Evolutionary conservation across 2,113 vertebrate species (phyloP).

Genomic region (Alexandromys fortis): DNA sequence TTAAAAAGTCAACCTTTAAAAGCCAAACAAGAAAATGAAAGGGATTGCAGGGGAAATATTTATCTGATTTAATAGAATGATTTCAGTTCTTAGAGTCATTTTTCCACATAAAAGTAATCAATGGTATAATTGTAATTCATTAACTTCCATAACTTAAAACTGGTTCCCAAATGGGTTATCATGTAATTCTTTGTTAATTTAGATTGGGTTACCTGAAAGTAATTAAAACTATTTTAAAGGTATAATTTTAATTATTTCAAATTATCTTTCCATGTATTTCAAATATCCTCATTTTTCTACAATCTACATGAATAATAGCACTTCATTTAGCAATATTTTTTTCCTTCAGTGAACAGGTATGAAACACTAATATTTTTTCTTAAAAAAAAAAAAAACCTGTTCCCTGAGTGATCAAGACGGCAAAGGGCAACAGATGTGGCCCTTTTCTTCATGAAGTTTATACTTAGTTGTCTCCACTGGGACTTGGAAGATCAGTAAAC

Average conservation of each 20-base stretch:
- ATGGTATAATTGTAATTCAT: slow-evolving; percentile 56
- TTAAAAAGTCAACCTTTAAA: slow-evolving; percentile 44
- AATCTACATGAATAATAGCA: background rate
- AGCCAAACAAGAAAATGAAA: slow-evolving; percentile 42
- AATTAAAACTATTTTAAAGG: slow-evolving; percentile 46
- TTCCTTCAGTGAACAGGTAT: background rate
- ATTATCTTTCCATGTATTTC: slow-evolving; percentile 20
- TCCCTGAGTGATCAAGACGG: background rate
- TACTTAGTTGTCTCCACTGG: background rate
- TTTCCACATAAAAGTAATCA: slow-evolving; percentile 65
- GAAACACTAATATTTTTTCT: background rate
- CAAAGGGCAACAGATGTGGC: background rate
- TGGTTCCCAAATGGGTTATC: background rate
- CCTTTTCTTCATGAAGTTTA: background rate
- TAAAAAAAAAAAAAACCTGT: background rate
- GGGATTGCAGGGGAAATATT: slow-evolving; percentile 24
- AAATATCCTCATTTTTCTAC: background rate
- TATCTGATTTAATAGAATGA: slow-evolving; percentile 61
- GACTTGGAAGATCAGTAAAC: background rate
- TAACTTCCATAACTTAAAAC: slow-evolving; percentile 31
- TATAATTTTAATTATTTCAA: slow-evolving; percentile 52
- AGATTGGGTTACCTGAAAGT: slow-evolving; percentile 49
- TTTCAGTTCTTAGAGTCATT: slow-evolving; percentile 57
- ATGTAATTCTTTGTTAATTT: slow-evolving; percentile 45
- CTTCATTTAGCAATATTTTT: background rate